Base-by-base conservation (phyloP, 2,797 vertebrate genomes). In the Onychomys leucogaster region DNA sequence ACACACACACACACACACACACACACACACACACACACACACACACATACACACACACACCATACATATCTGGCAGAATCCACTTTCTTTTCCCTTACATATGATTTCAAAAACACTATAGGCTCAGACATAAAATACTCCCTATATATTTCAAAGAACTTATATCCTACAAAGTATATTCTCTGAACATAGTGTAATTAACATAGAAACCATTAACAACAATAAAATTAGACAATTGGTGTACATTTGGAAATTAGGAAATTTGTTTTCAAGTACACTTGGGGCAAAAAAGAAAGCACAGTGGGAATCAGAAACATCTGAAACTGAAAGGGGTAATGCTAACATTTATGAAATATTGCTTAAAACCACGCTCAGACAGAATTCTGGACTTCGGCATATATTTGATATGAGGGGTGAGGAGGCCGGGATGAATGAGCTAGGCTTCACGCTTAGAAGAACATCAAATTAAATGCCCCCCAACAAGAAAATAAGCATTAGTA, bases 171-270 rank as follows among this genome's bases (percentile, higher is more conserved):
- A 63, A 57, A 59, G 6, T 41, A 88, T 88, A 12, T 89, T 89
- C 73, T 95, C 89, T 82, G 37, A 96, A 43, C 43, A 63, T 61
- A 59, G 49, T 85, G 16, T 67, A 91, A 49, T 57, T 73, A 86
- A 91, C 6, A 63, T 67, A 91, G 17, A 94, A 88, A 95, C 86
- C 49, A 86, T 85, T 89, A 95, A 85, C 43, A 76, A 52, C 41
- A 49, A 49, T 84, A 25, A 49, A 82, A 84, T 29, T 55, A 91
- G 57, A 41, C 9, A 94, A 41, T 71, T 76, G 69, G 29, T 25
- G 0, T 77, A 78, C 25, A 46, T 86, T 57, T 91, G 27, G 25
- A 94, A 95, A 37, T 93, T 84, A 85, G 71, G 83, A 93, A 84
- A 81, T 87, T 75, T 6, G 55, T 34, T 86, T 94, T 63, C 81